These are phyloP conservation scores for Nephrocerus scutellatus DNA, from an alignment of 2,888 invertebrate genomes.

Conservation along the genomic window DNA sequence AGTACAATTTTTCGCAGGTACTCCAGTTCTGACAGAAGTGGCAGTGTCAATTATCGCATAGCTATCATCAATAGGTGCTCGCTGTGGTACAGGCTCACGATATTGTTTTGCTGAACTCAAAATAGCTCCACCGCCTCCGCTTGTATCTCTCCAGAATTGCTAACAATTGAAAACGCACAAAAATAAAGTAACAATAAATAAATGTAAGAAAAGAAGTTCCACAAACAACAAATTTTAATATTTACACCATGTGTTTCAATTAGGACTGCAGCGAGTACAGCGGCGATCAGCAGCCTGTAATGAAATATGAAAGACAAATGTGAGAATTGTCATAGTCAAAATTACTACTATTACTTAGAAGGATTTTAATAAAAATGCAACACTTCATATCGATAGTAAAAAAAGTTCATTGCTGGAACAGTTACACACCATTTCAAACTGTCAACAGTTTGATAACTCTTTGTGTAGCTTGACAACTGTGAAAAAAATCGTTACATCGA, in stretches of 20 bases:
- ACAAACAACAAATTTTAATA: conserved; percentile 4
- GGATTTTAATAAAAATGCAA: too few species aligned
- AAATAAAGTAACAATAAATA: neutral
- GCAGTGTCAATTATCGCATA: conserved; percentile 43
- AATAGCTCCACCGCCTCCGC: conserved; percentile 36
- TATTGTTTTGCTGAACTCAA: conserved; percentile 33
- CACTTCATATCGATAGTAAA: too few species aligned
- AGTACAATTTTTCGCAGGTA: conserved; percentile 57
- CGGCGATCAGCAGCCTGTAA: conserved; percentile 44
- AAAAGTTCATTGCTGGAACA: too few species aligned
- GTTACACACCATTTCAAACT: too few species aligned
- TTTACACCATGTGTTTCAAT: conserved; percentile 41
- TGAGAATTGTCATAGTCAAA: neutral
- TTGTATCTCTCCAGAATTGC: conserved; percentile 47
- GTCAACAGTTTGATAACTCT: too few species aligned
- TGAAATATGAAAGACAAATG: conserved; percentile 8
- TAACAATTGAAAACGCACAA: conserved; percentile 20
- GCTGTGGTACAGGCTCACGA: conserved; percentile 28
- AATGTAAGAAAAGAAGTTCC: neutral
- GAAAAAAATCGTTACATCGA: too few species aligned
- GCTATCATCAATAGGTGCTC: conserved; percentile 37
- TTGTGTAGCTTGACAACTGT: too few species aligned
- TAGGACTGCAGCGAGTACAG: conserved; percentile 37
- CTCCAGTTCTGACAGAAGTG: conserved; percentile 33
- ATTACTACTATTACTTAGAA: too few species aligned